A percentile compares a stretch with the other conserved stretches of the same genome.
These are phyloP conservation scores for Dynastes hyllus DNA, from an alignment of 2,888 invertebrate species.

Conservation along the genomic window DNA sequence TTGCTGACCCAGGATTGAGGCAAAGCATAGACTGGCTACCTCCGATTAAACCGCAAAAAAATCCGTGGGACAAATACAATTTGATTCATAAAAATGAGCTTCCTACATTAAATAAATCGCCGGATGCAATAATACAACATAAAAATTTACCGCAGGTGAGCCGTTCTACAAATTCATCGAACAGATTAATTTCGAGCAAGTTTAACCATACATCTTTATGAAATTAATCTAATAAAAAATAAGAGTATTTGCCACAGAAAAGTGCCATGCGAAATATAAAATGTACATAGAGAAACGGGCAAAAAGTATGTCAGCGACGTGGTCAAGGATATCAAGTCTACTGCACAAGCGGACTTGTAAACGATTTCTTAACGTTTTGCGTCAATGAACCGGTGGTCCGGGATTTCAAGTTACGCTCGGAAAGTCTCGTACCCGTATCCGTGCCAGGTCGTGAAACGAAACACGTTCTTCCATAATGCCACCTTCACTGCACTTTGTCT, in stretches of 20 bases:
- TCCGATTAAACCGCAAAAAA: no score
- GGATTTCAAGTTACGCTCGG: conserved; percentile 20
- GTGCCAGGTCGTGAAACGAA: background rate
- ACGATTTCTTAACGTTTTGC: conserved; percentile 3
- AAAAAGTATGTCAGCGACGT: conserved; percentile 33
- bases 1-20: no score
- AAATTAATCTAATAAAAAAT: background rate
- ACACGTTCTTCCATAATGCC: background rate
- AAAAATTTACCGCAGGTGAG: no score
- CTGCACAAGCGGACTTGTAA: background rate
- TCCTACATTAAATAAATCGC: no score
- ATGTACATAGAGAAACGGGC: conserved; percentile 9
- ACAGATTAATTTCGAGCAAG: no score
- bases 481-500: background rate
- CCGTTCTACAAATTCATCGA: no score
- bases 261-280: background rate
- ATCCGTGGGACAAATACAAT: no score
- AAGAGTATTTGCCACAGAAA: conserved; percentile 1
- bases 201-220: background rate
- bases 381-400: conserved; percentile 30
- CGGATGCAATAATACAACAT: no score
- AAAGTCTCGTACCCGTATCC: conserved; percentile 7
- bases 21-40: no score
- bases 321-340: conserved; percentile 15
- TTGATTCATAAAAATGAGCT: no score